Conservation (phyloP, 2,113 vertebrate species). For the Cromileptes altivelis region DNA sequence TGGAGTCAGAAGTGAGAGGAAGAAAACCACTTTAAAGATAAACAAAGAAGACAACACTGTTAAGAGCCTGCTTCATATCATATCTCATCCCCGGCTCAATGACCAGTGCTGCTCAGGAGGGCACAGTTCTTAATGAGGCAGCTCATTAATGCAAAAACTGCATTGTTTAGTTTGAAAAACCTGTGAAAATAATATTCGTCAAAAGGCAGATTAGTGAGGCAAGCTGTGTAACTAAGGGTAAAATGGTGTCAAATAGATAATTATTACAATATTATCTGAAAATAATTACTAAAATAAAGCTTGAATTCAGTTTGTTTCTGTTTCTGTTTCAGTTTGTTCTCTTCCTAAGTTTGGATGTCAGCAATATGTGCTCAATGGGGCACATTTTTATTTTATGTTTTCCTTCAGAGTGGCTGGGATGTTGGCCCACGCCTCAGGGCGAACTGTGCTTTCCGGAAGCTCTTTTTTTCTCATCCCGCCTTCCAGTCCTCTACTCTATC, state of each 20-base stretch:
- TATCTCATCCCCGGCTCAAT: background rate
- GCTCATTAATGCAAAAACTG: conserved; percentile 18
- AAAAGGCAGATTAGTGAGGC: background rate
- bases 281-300: background rate
- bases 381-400: conserved; percentile 13
- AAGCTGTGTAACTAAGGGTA: background rate
- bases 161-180: background rate
- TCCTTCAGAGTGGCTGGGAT: conserved; percentile 7
- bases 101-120: background rate
- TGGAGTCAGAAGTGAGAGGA: background rate
- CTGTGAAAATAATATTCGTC: background rate
- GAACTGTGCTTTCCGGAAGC: conserved; percentile 49
- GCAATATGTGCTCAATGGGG: conserved; percentile 25
- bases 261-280: background rate
- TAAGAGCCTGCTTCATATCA: background rate
- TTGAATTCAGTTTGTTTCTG: background rate
- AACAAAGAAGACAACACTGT: background rate
- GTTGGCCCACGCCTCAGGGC: conserved; percentile 11
- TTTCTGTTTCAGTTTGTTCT: no score
- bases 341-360: background rate
- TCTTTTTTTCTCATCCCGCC: conserved; percentile 21
- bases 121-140: conserved; percentile 4
- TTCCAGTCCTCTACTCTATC: conserved; percentile 65
- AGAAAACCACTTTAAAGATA: background rate
- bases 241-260: conserved; percentile 10